These are phyloP conservation scores for Hyperoplus immaculatus DNA, from an alignment of 2,797 vertebrate genomes.

Conservation along the genomic window DNA sequence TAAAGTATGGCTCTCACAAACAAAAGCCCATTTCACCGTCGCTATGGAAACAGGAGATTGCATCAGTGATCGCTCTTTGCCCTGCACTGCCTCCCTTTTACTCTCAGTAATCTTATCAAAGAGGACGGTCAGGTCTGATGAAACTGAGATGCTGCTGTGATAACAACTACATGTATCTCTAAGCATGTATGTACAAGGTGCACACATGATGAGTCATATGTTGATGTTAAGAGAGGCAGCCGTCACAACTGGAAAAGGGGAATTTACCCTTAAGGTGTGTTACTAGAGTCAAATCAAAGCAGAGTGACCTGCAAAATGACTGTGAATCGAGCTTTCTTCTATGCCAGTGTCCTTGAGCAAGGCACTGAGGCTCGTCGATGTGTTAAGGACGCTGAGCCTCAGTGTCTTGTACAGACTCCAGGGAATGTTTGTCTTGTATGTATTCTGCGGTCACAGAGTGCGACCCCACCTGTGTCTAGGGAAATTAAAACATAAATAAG, in stretches of 20 bases:
- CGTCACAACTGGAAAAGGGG: constrained; percentile 24
- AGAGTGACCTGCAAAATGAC: constrained; percentile 14
- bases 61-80: constrained; percentile 67
- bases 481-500: background rate
- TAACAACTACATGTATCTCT: constrained; percentile 2
- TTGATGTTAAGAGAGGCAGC: constrained; percentile 14
- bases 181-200: constrained; percentile 3
- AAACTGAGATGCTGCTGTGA: background rate
- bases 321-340: constrained; percentile 19
- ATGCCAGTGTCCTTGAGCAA: constrained; percentile 34
- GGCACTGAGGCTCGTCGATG: constrained; percentile 15
- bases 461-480: background rate
- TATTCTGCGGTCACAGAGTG: background rate
- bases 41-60: constrained; percentile 83
- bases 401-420: background rate
- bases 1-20: constrained; percentile 66
- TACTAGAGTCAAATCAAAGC: constrained; percentile 22
- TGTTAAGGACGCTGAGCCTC: constrained; percentile 12
- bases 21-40: constrained; percentile 78
- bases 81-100: constrained; percentile 42
- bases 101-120: constrained; percentile 30
- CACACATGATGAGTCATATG: constrained; percentile 34
- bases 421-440: background rate
- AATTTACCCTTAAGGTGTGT: constrained; percentile 33
- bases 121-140: background rate